Base-by-base conservation (phyloP, 2,888 invertebrate species). In the Ypsolopha scabrella region DNA sequence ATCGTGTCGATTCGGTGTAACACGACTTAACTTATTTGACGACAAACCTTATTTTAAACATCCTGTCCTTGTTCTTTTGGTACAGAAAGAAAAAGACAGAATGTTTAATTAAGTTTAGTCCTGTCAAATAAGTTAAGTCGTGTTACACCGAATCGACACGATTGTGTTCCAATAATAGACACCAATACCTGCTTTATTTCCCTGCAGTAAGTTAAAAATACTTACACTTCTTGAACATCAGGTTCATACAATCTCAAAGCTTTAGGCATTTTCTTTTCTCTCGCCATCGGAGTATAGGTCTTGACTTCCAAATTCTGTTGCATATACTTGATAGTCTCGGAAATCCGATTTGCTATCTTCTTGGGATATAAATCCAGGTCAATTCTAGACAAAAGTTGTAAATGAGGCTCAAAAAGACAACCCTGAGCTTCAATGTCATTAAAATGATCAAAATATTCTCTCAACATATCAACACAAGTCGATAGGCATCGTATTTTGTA, bases 161-260 rank as follows among this genome's bases (percentile, higher is more conserved):
- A n/a, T n/a, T n/a, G n/a, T n/a, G n/a, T n/a, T n/a, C n/a, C n/a
- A n/a, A n/a, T n/a, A n/a, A n/a, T n/a, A n/a, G n/a, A n/a, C n/a
- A n/a, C n/a, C n/a, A n/a, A 24, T 24, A 24, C 24, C 4, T 24
- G 2, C 24, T 24, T 24, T 24, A 2, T 2, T 24, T 24, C 4
- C 24, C 24, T 24, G 24, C 24, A 24, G 4, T 24, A 13, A 43
- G 6, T 43, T 13, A 11, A 46, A 55, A 69, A 75, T 68, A 92
- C 94, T 89, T 90, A 95, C 90, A 95, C 91, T 73, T 91, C 91
- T 61, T 94, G 93, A 56, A 97, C 90, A 63, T 92, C 91, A 0
- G 97, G 97, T 71, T 97, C 97, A 65, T 95, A 93, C 49, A 96
- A 72, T 62, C 93, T 91, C 58, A 97, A 78, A 0, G 93, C 91